Evolutionary conservation across 2,797 vertebrate species (phyloP).

Genomic region (Distichodus sexfasciatus): DNA sequence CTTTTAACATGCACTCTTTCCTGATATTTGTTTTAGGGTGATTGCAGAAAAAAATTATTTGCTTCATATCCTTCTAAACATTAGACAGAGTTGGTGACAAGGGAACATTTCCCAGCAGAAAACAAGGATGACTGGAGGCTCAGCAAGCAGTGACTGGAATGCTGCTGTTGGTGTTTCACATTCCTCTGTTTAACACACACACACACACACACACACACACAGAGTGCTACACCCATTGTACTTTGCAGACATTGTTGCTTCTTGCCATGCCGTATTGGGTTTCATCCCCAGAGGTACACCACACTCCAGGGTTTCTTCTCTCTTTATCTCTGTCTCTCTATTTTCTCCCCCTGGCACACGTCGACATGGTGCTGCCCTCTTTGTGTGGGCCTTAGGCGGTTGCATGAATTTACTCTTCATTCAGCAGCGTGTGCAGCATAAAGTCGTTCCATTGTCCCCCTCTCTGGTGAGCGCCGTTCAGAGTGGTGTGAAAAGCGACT

Average conservation of each 20-base stretch:
- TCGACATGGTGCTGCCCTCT: conserved; percentile 42
- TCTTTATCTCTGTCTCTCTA: conserved; percentile 13
- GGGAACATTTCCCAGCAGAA: conserved; percentile 63
- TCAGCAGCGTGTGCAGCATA: conserved; percentile 30
- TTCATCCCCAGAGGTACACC: conserved; percentile 39
- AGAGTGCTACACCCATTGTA: conserved; percentile 41
- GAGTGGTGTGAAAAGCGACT: conserved; percentile 76
- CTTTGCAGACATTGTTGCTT: conserved; percentile 33
- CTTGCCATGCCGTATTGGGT: conserved; percentile 35
- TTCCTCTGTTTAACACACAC: conserved; percentile 57
- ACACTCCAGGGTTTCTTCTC: conserved; percentile 31
- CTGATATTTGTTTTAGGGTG: background rate
- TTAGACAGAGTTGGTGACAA: conserved; percentile 55
- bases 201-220: conserved; percentile 24
- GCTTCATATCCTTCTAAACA: conserved; percentile 43
- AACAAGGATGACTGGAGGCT: conserved; percentile 70
- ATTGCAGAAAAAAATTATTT: too few species aligned
- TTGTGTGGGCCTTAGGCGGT: conserved; percentile 44
- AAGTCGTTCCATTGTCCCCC: conserved; percentile 40
- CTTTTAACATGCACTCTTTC: conserved; percentile 4
- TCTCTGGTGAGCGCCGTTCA: conserved; percentile 32
- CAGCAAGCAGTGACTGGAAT: conserved; percentile 74
- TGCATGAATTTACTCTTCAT: conserved; percentile 48
- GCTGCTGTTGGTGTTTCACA: conserved; percentile 80
- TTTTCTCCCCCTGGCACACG: conserved; percentile 62